phyloP scores from a whole-genome alignment of 2,888 invertebrate genomes.

The Apotomis betuletana region DNA sequence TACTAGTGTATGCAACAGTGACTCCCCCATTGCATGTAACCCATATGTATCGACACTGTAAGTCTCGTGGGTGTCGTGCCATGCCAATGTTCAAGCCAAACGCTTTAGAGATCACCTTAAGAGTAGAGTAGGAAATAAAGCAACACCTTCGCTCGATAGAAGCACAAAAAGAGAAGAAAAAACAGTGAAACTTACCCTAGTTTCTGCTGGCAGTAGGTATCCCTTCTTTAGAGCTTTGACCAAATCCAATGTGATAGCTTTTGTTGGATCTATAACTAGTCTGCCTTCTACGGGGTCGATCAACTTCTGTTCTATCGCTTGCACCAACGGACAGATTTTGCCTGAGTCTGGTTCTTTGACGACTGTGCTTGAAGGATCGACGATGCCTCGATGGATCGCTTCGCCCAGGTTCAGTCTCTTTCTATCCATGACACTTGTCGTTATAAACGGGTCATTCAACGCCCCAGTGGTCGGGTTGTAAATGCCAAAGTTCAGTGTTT shows the following conservation, averaged over 20 bases:
- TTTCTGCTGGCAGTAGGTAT: conserved; percentile 94
- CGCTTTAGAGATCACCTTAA: conserved; percentile 77
- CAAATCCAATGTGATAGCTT: conserved; percentile 87
- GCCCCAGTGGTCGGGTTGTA: conserved; percentile 93
- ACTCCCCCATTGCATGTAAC: conserved; percentile 61
- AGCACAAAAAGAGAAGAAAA: conserved; percentile 66
- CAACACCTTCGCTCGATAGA: conserved; percentile 78
- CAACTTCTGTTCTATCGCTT: conserved; percentile 88
- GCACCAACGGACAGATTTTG: conserved; percentile 88
- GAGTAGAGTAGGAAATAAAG: conserved; percentile 76
- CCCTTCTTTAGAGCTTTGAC: conserved; percentile 94
- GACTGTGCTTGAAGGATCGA: conserved; percentile 93
- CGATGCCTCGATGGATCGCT: conserved; percentile 89
- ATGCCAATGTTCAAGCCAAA: conserved; percentile 81
- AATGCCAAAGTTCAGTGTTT: conserved; percentile 90
- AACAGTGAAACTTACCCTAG: conserved; percentile 90
- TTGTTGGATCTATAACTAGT: conserved; percentile 83
- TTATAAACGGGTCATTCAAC: conserved; percentile 91
- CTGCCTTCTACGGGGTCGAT: conserved; percentile 90
- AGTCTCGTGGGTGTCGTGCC: conserved; percentile 75
- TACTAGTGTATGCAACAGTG: conserved; percentile 60
- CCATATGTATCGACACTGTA: conserved; percentile 64
- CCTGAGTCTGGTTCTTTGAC: conserved; percentile 91
- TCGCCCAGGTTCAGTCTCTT: conserved; percentile 90
- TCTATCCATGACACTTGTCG: conserved; percentile 87